Conservation (phyloP, 2,797 vertebrate genomes). For the Melanotaenia trifasciata region DNA sequence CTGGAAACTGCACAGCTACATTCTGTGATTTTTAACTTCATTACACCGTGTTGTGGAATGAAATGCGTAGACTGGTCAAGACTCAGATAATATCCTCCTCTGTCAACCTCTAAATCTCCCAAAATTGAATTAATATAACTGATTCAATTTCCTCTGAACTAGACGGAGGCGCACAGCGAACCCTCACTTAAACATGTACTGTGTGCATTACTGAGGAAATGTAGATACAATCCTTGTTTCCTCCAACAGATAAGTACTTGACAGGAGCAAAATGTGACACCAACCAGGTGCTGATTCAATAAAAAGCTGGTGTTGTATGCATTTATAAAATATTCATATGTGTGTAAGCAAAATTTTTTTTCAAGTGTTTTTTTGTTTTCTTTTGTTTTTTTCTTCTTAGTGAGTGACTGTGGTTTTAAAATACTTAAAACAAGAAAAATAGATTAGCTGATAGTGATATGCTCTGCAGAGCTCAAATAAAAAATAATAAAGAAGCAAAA, state of each 20-base stretch:
- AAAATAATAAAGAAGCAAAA: slow-evolving; percentile 42
- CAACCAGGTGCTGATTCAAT: slow-evolving; percentile 9
- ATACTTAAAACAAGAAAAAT: slow-evolving; percentile 15
- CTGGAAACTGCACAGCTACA: slow-evolving; percentile 44
- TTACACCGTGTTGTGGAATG: slow-evolving; percentile 65
- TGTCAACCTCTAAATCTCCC: slow-evolving; percentile 65
- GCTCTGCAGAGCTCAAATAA: slow-evolving; percentile 45
- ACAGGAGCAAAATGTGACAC: slow-evolving; percentile 4
- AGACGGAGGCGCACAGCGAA: slow-evolving; percentile 41
- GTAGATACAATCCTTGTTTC: slow-evolving; percentile 32
- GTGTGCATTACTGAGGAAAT: slow-evolving; percentile 30
- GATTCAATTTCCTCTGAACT: slow-evolving; percentile 77
- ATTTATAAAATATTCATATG: neutral
- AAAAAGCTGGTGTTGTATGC: neutral
- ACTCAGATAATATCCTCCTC: slow-evolving; percentile 72
- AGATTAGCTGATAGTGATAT: slow-evolving; percentile 40
- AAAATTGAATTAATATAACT: slow-evolving; percentile 75
- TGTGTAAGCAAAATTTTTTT: neutral
- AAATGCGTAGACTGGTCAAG: slow-evolving; percentile 53
- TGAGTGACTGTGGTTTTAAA: neutral
- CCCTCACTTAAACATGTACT: slow-evolving; percentile 38
- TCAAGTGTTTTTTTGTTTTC: neutral
- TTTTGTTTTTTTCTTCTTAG: neutral
- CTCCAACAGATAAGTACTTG: slow-evolving; percentile 27
- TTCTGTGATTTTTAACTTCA: slow-evolving; percentile 66